Evolutionary conservation across 1,140 invertebrate genomes (phyloP).

Genomic region (Cherax destructor): DNA sequence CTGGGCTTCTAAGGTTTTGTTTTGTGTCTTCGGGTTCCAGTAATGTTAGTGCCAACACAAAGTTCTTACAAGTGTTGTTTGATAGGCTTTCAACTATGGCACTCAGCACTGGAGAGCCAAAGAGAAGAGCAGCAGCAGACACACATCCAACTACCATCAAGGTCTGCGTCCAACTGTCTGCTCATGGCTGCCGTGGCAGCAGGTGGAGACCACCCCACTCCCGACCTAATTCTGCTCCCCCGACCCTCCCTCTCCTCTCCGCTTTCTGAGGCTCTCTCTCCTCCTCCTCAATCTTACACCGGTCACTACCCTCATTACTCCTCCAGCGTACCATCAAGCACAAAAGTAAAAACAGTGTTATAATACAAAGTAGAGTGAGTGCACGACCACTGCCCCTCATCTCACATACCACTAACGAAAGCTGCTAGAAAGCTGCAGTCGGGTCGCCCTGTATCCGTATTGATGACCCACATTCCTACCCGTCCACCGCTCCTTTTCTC

Average conservation of each 20-base stretch:
- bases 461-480: constrained; percentile 3
- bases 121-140: neutral
- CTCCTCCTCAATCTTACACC: neutral
- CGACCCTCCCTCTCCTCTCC: neutral
- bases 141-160: neutral
- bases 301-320: neutral
- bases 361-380: neutral
- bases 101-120: neutral
- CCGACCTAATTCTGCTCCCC: neutral
- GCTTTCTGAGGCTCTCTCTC: neutral
- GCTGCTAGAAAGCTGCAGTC: neutral
- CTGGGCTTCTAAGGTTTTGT: neutral
- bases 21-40: neutral
- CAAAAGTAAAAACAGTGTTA: neutral
- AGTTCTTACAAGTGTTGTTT: neutral
- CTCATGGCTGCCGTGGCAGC: neutral
- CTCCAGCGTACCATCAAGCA: neutral
- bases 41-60: neutral
- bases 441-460: neutral
- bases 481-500: neutral
- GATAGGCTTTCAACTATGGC: neutral
- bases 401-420: constrained; percentile 1
- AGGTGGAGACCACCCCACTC: neutral
- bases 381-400: neutral
- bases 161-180: neutral